phyloP scores from a whole-genome alignment of 2,888 invertebrate genomes.

The Campoplex capitator region DNA sequence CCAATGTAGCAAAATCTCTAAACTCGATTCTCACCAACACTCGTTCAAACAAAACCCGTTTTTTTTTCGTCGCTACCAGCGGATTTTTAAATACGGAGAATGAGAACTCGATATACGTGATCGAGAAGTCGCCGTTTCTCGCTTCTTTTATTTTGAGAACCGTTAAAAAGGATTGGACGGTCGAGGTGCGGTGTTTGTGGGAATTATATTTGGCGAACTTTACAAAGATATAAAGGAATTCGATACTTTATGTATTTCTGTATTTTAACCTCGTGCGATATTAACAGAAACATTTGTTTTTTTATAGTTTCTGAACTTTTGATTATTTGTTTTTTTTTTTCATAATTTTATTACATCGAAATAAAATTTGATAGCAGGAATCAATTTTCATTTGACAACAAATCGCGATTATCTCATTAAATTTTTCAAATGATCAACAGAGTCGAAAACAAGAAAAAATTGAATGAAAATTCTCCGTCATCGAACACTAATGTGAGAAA shows the following conservation, averaged over 20 bases:
- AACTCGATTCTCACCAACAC: conserved; percentile 2
- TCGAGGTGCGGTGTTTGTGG: not conserved
- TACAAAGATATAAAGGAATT: not conserved
- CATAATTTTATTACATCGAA: no score
- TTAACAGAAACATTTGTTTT: no score
- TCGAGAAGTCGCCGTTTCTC: not conserved
- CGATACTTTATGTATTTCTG: no score
- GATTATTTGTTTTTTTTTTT: no score
- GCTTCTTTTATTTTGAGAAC: not conserved
- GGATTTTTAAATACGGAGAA: conserved; percentile 17
- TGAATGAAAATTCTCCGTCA: not conserved
- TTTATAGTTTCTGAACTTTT: no score
- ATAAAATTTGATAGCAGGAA: no score
- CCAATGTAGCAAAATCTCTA: conserved; percentile 35
- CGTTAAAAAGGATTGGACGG: not conserved
- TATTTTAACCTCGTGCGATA: no score
- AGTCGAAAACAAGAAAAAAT: not conserved
- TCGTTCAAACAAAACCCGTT: conserved; percentile 22
- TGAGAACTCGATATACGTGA: conserved; percentile 26
- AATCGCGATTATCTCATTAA: not conserved
- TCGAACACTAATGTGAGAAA: conserved; percentile 4
- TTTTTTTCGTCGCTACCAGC: conserved; percentile 8
- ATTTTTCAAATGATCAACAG: not conserved
- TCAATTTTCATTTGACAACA: not conserved
- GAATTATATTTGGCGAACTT: not conserved